Evolutionary conservation across 23 tunicate genomes (phyloP), one percentile per base, ranked within the genome.

Genomic region (Ascidia mentula): DNA sequence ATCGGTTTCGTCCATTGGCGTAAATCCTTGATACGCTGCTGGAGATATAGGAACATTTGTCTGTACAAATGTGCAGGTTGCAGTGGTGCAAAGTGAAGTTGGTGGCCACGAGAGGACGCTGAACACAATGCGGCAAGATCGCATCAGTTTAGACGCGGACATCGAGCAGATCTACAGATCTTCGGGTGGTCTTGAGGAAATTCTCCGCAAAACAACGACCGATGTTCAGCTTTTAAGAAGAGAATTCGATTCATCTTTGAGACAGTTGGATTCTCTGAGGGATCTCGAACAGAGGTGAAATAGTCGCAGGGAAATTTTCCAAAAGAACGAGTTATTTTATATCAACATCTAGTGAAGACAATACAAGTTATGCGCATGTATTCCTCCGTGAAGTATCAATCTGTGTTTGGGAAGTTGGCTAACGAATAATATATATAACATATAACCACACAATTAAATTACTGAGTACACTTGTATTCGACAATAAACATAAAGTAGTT

Each of bases 121-220:
- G n/a, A 72, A 37, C 73, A 37, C 72, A 5, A 22, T 86, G 84
- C 79, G 84, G 40, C 84, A 86, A 59, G 84, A 78, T 37, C 74
- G 80, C 18, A 72, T 86, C 32, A 86, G 90, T 73, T 42, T 72
- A 6, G 75, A 79, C 37, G 84, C 75, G 26, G 81, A 73, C 84
- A 86, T 86, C 15, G 84, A 86, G 31, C 90, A 86, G 72, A 86
- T 86, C 33, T 80, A 79, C 69, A 77, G 45, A 38, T 79, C 90
- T n/a, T 86, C 90, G 0, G 74, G 73, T 34, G 79, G 38, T 31
- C 26, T 86, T 75, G 90, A 86, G 53, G 69, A 86, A 32, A 30
- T 86, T 45, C 72, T 86, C 0, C 79, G 84, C 18, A 37, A 34
- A n/a, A 78, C 90, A 13, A 78, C 79, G 15, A 24, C 89, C 32